phyloP scores from a whole-genome alignment of 2,797 vertebrate genomes.

The Antennarius maculatus region DNA sequence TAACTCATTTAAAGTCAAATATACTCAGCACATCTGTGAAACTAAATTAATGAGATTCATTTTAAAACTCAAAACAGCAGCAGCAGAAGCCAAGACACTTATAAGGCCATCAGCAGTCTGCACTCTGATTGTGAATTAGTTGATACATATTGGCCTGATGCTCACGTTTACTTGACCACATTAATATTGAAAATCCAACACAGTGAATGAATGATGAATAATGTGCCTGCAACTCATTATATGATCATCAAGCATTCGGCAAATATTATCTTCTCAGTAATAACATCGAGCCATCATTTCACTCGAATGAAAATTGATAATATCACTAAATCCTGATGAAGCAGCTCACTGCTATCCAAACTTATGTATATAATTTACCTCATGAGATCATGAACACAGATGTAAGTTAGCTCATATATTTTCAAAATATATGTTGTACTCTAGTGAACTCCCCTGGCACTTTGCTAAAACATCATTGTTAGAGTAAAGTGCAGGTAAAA shows the following conservation, averaged over 20 bases:
- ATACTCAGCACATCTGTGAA: background rate
- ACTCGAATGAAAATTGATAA: conserved; percentile 62
- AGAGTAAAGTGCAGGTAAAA: no score
- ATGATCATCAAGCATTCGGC: conserved; percentile 27
- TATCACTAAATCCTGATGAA: conserved; percentile 35
- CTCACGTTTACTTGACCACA: conserved; percentile 42
- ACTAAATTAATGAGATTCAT: background rate
- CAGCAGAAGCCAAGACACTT: conserved; percentile 4
- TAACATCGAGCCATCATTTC: conserved; percentile 37
- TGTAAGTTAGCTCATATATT: no score
- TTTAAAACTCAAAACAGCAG: background rate
- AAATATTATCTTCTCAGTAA: conserved; percentile 55
- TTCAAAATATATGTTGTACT: no score
- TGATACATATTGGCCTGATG: background rate
- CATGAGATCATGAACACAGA: no score
- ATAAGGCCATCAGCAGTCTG: conserved; percentile 21
- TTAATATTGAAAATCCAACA: conserved; percentile 51
- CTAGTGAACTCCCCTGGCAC: no score
- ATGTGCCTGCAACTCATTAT: conserved; percentile 54
- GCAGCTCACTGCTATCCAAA: no score
- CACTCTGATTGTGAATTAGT: background rate
- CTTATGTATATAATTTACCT: no score
- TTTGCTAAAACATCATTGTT: no score
- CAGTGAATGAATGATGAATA: conserved; percentile 1
- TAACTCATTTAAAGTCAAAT: background rate